Evolutionary conservation across 2,113 vertebrate species (phyloP).

Genomic region (Dolichallabes microphthalmus): DNA sequence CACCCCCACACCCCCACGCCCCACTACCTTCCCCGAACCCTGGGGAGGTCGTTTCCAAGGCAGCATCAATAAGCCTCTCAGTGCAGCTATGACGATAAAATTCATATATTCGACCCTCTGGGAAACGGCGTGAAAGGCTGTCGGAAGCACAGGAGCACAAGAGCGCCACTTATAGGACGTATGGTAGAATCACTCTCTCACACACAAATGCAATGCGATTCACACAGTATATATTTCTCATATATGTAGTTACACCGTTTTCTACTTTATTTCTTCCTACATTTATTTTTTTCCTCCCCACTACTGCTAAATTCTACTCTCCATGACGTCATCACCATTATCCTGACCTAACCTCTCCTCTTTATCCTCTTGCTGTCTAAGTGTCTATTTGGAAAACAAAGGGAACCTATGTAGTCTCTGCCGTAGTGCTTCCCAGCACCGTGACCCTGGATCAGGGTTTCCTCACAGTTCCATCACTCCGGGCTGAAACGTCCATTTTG

Average conservation of each 20-base stretch:
- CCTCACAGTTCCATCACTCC: background rate
- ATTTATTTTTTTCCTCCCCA: no score
- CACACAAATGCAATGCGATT: background rate
- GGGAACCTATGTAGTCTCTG: background rate
- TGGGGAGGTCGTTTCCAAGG: constrained; percentile 52
- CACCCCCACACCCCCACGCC: no score
- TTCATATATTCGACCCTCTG: constrained; percentile 58
- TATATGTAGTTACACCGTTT: no score
- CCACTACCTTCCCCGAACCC: background rate
- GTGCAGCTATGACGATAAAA: constrained; percentile 54
- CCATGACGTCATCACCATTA: no score
- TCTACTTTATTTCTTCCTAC: background rate
- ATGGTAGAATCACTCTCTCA: background rate
- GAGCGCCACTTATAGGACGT: constrained; percentile 39
- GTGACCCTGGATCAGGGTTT: background rate
- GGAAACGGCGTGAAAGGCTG: background rate
- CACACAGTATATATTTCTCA: background rate
- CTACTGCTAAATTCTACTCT: no score
- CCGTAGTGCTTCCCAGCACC: background rate
- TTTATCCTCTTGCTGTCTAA: background rate
- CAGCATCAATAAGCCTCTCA: constrained; percentile 47
- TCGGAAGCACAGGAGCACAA: background rate
- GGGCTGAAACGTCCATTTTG: background rate
- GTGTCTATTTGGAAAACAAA: background rate
- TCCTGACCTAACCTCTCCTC: no score